phyloP scores from a whole-genome alignment of 2,113 vertebrate genomes.

The Microcebus griseorufus region DNA sequence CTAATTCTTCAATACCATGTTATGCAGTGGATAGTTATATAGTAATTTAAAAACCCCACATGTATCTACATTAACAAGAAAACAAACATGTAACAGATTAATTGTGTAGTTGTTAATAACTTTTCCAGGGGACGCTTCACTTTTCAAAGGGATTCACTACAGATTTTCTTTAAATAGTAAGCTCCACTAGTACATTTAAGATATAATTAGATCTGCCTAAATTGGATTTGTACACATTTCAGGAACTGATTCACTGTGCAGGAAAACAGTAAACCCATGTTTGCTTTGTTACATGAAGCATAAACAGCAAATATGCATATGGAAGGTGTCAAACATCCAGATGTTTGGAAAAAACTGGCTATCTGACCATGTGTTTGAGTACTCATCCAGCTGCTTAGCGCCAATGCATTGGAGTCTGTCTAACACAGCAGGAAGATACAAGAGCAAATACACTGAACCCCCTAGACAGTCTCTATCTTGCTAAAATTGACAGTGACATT shows the following conservation, averaged over 20 bases:
- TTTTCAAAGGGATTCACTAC: conserved; percentile 54
- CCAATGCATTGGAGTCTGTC: not conserved
- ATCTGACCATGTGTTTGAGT: not conserved
- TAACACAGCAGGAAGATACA: not conserved
- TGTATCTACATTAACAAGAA: not conserved
- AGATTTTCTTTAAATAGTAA: conserved; percentile 70
- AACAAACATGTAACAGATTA: conserved; percentile 40
- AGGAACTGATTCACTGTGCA: conserved; percentile 28
- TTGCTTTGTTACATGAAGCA: conserved; percentile 23
- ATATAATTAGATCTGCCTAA: conserved; percentile 66
- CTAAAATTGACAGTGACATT: not conserved
- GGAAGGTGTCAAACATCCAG: conserved; percentile 15
- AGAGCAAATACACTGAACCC: not conserved
- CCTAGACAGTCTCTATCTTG: not conserved
- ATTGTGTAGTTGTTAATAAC: conserved; percentile 32
- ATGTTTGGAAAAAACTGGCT: conserved; percentile 6
- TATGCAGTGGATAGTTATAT: not conserved
- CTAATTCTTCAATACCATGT: not conserved
- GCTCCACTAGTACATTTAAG: conserved; percentile 42
- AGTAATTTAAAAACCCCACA: not conserved
- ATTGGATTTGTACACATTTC: conserved; percentile 52
- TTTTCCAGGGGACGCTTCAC: conserved; percentile 39
- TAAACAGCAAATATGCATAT: not conserved
- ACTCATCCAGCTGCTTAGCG: not conserved
- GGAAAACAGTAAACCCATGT: conserved; percentile 25